Evolutionary conservation across 2,113 vertebrate species (phyloP), one percentile per base, ranked within the genome.

Genomic region (Ammodramus savannarum): DNA sequence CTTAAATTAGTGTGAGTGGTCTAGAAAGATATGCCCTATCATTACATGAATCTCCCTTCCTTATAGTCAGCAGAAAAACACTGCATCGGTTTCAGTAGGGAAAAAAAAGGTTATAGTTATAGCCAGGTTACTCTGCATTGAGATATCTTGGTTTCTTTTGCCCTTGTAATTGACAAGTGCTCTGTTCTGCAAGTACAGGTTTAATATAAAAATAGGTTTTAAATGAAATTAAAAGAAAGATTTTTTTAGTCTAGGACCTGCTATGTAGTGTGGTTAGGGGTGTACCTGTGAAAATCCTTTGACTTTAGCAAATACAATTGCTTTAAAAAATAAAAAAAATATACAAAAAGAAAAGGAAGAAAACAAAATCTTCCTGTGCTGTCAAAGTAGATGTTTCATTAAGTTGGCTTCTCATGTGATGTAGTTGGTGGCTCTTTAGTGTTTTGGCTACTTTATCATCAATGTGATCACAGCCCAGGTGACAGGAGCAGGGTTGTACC

Each of bases 1-100:
- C 71, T 92, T 79, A 87, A 92, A 85, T 87, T 91, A 89, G 49
- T 69, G 20, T 61, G 7, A 84, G 39, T 57, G 38, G 41, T 61
- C 69, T 82, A n/a, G 41, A 82, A 88, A 87, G 34, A 57, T 41
- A 17, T 5, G 11, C 32, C n/a, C 39, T 80, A 27, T 74, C 69
- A 71, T 84, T 93, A 68, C 16, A 58, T 26, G 4, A 82, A 73
- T 90, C 57, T 91, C 8, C 27, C 92, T 74, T 84, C 43, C 66
- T 76, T 76, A 26, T 76, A 82, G 49, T 92, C 65, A 93, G 61
- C 66, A 87, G 65, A 75, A 91, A 87, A 87, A 85, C 46, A 38
- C 10, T 36, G 16, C 63, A 72, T 90, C 23, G 29, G 31, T 77
- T 93, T 86, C 76, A 57, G 5, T 16, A 77, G 31, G 20, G 34